Percentiles rank a stretch among this genome's conserved stretches.
Conservation (phyloP, 2,113 vertebrate genomes). For the Muscicapa adusta region DNA sequence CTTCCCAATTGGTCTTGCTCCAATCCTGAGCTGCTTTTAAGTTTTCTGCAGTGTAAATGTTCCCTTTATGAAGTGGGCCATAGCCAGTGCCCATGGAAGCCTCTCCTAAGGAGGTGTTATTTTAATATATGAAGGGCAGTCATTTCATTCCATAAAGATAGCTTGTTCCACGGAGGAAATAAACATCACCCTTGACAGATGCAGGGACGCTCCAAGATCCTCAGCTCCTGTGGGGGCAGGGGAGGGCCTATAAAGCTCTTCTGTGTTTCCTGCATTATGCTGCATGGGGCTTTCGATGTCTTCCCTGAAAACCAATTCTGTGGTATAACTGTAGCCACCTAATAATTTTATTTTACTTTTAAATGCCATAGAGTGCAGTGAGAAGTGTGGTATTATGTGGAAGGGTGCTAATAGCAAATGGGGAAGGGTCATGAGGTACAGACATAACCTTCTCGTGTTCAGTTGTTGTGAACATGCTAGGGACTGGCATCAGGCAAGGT, state of each 20-base stretch:
- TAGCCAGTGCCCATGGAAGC: slow-evolving; percentile 50
- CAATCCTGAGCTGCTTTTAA: slow-evolving; percentile 57
- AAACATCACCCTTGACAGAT: slow-evolving; percentile 72
- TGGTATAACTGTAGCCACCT: slow-evolving; percentile 37
- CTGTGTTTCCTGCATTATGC: slow-evolving; percentile 47
- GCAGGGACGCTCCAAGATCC: slow-evolving; percentile 63
- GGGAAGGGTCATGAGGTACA: neutral
- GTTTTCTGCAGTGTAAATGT: slow-evolving; percentile 68
- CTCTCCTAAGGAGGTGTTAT: slow-evolving; percentile 75
- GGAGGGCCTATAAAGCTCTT: slow-evolving; percentile 33
- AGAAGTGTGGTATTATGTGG: neutral
- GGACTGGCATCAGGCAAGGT: neutral
- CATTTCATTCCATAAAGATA: slow-evolving; percentile 75
- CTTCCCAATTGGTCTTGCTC: slow-evolving; percentile 59
- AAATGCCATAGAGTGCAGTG: neutral
- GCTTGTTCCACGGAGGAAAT: slow-evolving; percentile 65
- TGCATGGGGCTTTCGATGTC: neutral
- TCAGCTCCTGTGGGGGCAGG: slow-evolving; percentile 16
- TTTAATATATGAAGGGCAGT: slow-evolving; percentile 75
- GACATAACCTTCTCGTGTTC: neutral
- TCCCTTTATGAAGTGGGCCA: slow-evolving; percentile 59
- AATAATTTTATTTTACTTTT: slow-evolving; percentile 50
- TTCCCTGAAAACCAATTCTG: slow-evolving; percentile 37
- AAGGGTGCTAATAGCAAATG: neutral
- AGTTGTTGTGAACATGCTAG: neutral